Base-by-base conservation (phyloP, 2,113 vertebrate genomes). In the Pteruthius melanotis region DNA sequence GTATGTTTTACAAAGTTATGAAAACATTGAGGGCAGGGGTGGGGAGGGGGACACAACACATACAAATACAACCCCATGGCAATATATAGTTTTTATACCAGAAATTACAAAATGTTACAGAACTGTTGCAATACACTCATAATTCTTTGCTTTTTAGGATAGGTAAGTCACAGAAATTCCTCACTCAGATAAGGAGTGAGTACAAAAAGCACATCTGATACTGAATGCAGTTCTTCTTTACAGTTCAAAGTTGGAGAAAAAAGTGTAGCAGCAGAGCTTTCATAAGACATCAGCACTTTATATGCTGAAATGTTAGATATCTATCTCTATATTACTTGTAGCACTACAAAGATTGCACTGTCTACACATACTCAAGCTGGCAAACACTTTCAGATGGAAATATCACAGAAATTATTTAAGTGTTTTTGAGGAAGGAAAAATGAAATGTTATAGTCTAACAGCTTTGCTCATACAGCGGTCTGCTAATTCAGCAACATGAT, bases 31-130 rank as follows among this genome's bases (percentile, higher is more conserved):
- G 20, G 13, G 18, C 33, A 13, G 18, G 15, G 21, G 4, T 0
- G 1, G 13, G 33, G 5, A 19, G 31, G 11, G 4, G 2, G 2
- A 21, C 4, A 10, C 5, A 6, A 52, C 17, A 11, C 13, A 23
- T 33, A 13, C 10, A 69, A 8, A 60, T 61, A 15, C 28, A 76
- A 14, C 13, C 13, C 17, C 0, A 0, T 3, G 1, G 45, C 74
- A 75, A 45, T 53, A 54, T 24, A 70, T 19, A 63, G 9, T 53
- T 53, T 89, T 77, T 78, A 37, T 24, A 54, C 15, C 17, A 74
- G 19, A 74, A 74, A 66, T 77, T 35, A 57, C 9, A 40, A 27
- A 72, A 33, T n/a, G 11, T 74, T 86, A 39, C 21, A 88, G 44
- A 80, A 33, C 15, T 65, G 23, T 83, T 77, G 37, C 18, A 50